Conservation (phyloP, 1,140 invertebrate genomes). For the Rhyacophila brunnea region DNA sequence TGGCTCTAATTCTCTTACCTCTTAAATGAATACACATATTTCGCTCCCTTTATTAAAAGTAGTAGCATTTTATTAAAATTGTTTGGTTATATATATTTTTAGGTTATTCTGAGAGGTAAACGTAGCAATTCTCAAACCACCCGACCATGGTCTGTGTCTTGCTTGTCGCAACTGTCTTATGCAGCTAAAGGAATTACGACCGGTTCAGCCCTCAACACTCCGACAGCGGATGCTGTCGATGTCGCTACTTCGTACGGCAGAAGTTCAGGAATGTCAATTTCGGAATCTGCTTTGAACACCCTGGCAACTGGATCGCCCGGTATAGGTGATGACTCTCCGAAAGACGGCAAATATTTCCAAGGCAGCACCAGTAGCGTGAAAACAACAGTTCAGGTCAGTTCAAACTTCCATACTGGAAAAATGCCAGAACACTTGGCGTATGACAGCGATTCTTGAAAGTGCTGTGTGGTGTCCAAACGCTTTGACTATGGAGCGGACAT, state of each 20-base stretch:
- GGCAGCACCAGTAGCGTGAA: slow-evolving; percentile 51
- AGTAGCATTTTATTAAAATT: no score
- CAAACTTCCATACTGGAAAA: no score
- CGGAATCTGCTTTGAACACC: slow-evolving; percentile 81
- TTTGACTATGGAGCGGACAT: no score
- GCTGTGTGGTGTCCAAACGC: no score
- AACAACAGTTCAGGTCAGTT: slow-evolving; percentile 41
- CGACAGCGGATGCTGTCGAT: slow-evolving; percentile 17
- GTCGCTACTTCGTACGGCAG: slow-evolving; percentile 15
- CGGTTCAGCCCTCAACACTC: slow-evolving; percentile 26
- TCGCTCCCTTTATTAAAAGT: no score
- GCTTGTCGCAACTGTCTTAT: slow-evolving; percentile 67
- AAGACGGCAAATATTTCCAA: slow-evolving; percentile 37
- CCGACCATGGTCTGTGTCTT: slow-evolving; percentile 82
- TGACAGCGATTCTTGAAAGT: no score
- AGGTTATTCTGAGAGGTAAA: slow-evolving; percentile 55
- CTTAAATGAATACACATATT: no score
- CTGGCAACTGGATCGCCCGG: slow-evolving; percentile 53
- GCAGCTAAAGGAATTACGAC: slow-evolving; percentile 38
- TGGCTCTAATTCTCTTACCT: no score
- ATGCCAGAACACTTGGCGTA: no score
- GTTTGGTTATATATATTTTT: no score
- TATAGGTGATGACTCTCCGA: slow-evolving; percentile 41
- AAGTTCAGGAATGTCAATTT: slow-evolving; percentile 64
- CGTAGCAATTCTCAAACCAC: slow-evolving; percentile 52